These are phyloP conservation scores for Heteropelma amictum DNA, from an alignment of 2,888 invertebrate genomes.

Conservation along the genomic window DNA sequence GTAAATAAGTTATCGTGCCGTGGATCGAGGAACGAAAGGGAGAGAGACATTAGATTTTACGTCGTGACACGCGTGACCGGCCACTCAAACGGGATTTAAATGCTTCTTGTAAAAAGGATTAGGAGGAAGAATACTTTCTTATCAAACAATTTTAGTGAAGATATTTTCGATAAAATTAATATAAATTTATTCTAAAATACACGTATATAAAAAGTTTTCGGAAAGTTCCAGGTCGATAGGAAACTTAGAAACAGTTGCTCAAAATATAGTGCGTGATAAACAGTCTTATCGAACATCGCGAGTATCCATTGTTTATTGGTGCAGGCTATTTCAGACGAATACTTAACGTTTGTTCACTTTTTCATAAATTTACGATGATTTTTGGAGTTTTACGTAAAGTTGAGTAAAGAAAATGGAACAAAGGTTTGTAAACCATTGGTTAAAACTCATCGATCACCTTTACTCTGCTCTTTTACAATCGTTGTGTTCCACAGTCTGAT, in stretches of 20 bases:
- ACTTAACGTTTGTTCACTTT: not conserved
- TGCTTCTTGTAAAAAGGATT: not conserved
- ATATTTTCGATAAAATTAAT: too few species aligned
- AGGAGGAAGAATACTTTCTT: not conserved
- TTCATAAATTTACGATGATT: not conserved
- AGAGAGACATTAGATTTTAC: not conserved
- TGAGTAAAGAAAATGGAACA: not conserved
- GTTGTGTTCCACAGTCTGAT: constrained; percentile 37
- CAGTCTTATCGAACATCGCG: too few species aligned
- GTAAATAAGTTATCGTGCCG: constrained; percentile 36
- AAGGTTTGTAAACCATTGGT: constrained; percentile 5
- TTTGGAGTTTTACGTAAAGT: not conserved
- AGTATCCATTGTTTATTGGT: too few species aligned
- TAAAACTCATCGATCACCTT: constrained; percentile 47
- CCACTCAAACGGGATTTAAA: not conserved
- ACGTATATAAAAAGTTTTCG: too few species aligned
- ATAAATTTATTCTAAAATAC: too few species aligned
- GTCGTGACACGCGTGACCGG: not conserved
- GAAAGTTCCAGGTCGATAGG: too few species aligned
- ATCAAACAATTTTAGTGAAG: too few species aligned
- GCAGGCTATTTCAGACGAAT: too few species aligned
- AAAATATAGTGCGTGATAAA: too few species aligned
- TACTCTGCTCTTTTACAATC: constrained; percentile 11
- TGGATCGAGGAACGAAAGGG: not conserved
- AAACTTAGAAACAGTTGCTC: too few species aligned